A percentile compares a stretch with the other conserved stretches of the same genome.
Conservation (phyloP, 2,113 vertebrate genomes). For the Pachycephala philippinensis region DNA sequence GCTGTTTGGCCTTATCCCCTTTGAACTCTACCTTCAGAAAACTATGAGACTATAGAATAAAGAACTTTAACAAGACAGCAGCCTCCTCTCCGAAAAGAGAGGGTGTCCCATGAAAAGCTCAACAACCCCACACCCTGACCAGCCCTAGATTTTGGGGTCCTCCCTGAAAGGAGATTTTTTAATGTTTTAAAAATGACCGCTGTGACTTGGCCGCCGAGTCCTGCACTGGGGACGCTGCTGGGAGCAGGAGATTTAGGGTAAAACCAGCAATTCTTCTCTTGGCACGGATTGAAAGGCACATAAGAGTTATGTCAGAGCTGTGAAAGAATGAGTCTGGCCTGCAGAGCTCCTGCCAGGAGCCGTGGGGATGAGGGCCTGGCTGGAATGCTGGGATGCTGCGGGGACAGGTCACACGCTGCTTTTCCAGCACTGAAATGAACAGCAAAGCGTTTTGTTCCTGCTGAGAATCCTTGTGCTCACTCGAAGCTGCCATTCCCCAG, state of each 20-base stretch:
- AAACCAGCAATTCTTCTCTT: neutral
- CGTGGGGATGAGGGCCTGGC: neutral
- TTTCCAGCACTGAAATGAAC: neutral
- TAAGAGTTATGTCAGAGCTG: neutral
- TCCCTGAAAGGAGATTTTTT: neutral
- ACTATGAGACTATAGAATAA: no score
- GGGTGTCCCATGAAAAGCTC: no score
- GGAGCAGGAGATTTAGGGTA: neutral
- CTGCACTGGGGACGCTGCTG: rapidly evolving
- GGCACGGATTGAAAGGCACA: neutral
- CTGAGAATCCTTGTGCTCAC: neutral
- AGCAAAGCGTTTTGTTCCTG: neutral
- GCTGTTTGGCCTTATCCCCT: no score
- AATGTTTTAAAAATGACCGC: neutral
- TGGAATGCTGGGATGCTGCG: neutral
- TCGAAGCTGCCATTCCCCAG: neutral
- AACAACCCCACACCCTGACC: neutral
- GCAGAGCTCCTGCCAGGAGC: neutral
- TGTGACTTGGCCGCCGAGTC: rapidly evolving
- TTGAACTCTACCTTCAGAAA: no score
- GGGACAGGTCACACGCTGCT: neutral
- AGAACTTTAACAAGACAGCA: no score
- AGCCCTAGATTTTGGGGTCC: neutral
- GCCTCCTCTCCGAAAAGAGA: no score
- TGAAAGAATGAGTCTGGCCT: neutral